Percentiles rank a stretch among this genome's conserved stretches.
phyloP scores from a whole-genome alignment of 2,797 vertebrate species.

The Corythornis leucogaster region DNA sequence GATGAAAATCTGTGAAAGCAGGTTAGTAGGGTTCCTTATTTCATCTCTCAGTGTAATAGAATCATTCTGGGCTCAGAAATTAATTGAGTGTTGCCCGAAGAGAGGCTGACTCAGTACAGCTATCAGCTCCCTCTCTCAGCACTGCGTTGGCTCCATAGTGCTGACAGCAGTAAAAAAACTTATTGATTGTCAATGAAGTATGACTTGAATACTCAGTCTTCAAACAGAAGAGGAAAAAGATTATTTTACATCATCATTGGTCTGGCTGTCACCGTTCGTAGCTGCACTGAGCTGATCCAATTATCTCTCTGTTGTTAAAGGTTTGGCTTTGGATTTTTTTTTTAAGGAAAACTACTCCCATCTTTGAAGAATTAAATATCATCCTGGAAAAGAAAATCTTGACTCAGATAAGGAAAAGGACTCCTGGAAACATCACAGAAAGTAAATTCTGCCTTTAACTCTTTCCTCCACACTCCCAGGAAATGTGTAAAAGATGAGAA shows the following conservation, averaged over 20 bases:
- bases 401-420: constrained; percentile 5
- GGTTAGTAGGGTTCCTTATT: not conserved
- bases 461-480: not conserved
- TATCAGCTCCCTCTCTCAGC: not conserved
- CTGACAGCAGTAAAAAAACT: constrained; percentile 47
- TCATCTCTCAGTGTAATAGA: not conserved
- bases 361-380: not conserved
- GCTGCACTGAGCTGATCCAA: not conserved
- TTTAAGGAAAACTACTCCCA: not conserved
- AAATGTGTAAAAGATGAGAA: not conserved
- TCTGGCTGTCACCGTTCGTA: not conserved
- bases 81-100: constrained; percentile 28
- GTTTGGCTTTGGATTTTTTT: not conserved
- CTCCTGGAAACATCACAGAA: not conserved
- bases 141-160: not conserved
- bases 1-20: not conserved
- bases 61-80: not conserved
- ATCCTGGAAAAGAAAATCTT: not conserved
- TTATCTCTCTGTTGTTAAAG: not conserved
- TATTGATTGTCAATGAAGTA: constrained; percentile 38
- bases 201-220: not conserved
- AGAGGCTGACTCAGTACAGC: constrained; percentile 5
- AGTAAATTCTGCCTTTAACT: not conserved
- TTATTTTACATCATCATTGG: not conserved
- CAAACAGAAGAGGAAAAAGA: constrained; percentile 12